Evolutionary conservation across 1,140 invertebrate species (phyloP).

Genomic region (Apocrypta bakeri): DNA sequence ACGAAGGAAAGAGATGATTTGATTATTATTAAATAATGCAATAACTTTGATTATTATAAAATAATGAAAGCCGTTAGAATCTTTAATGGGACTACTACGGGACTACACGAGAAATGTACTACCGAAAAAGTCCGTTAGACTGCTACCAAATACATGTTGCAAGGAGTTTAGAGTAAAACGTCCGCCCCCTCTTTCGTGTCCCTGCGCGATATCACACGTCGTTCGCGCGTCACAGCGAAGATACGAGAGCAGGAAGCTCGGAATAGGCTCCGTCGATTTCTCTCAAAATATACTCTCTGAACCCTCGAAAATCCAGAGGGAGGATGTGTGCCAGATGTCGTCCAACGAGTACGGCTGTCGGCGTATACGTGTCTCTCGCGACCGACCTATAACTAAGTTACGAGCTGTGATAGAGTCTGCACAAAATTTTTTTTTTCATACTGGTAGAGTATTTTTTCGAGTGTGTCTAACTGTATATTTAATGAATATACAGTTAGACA

Average conservation of each 20-base stretch:
- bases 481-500: too few relatives aligned
- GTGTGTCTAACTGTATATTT: too few relatives aligned
- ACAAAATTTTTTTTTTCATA: background rate
- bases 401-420: slow-evolving; percentile 9
- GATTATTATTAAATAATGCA: too few relatives aligned
- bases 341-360: background rate
- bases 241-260: background rate
- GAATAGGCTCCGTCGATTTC: background rate
- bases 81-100: too few relatives aligned
- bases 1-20: too few relatives aligned
- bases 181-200: too few relatives aligned
- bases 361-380: background rate
- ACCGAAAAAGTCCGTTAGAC: too few relatives aligned
- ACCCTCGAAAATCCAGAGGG: background rate
- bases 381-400: slow-evolving; percentile 19
- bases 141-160: too few relatives aligned
- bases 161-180: too few relatives aligned
- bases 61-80: too few relatives aligned
- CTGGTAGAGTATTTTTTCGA: background rate
- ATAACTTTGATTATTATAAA: too few relatives aligned
- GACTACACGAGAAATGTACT: too few relatives aligned
- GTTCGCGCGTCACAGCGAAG: background rate
- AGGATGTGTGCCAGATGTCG: slow-evolving; percentile 44
- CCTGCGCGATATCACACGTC: background rate
- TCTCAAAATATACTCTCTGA: background rate